Base-by-base conservation (phyloP, 1,140 invertebrate species). In the Melipona quadrifasciata region DNA sequence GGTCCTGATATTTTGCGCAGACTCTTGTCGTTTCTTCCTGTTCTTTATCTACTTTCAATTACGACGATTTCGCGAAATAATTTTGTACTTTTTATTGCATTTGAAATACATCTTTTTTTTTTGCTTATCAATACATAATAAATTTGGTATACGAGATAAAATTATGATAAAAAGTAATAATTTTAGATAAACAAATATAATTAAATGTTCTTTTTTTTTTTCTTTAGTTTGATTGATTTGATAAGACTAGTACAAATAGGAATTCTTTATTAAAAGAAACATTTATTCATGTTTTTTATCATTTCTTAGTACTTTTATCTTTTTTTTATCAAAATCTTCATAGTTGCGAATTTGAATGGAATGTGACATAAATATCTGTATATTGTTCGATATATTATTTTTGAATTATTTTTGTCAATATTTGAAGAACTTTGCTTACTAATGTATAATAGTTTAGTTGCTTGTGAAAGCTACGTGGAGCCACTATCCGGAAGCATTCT, bases 1-100 rank as follows among this genome's bases (percentile, higher is more conserved):
- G 72, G 79, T 55, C 84, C 84, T 85, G 84, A 19, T 65, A 75
- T 85, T 85, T 79, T 76, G 84, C 84, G 84, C 84, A 85, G 84
- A 27, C 84, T 82, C 84, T 70, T 58, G 72, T 73, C 34, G 61
- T 81, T 65, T 85, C 84, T 82, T 85, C 84, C 79, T 82, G 79
- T 82, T 75, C 84, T 80, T 39, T 85, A 31, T 57, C 79, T 75
- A 80, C 72, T 82, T 85, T 85, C 79, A 82, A 85, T 82, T 64
- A 72, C 55, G 75, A 82, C 34, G 70, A 21, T 85, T 82, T 76
- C 78, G 34, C 34, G 47, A n/a, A 84, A 80, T 65, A 84, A 68
- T 80, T 80, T 51, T 65, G 19, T 34, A 82, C 67, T 74, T 81
- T 64, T 72, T 31, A 21, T 0, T 31, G 8, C 19, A 14, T 39